Base-by-base conservation (phyloP, 2,888 invertebrate species). In the Allophyes oxyacanthae region DNA sequence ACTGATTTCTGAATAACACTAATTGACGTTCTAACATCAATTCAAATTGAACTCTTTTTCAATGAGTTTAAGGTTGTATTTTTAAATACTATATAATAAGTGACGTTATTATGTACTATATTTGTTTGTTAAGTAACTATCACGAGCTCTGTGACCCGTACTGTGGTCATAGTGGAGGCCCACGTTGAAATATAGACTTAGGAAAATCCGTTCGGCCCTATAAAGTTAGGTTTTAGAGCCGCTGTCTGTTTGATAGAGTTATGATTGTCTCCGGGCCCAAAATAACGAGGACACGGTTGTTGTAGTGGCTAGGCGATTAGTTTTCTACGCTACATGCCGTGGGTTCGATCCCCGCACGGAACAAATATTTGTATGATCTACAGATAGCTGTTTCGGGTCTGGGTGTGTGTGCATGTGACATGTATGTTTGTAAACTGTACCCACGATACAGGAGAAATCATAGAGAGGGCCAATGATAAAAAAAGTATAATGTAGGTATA, bases 121-220 rank as follows among this genome's bases (percentile, higher is more conserved):
- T 73, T 77, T 80, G 73, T 82, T 74, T 72, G 60, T 75, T 60
- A 68, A 67, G 77, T 81, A 78, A 84, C 77, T 84, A 84, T 82
- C 81, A 78, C 73, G 74, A 76, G 78, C 78, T 69, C 77, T 69
- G 75, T 86, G 84, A 86, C 85, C 81, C 75, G 68, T 80, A 80
- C 65, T 73, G 68, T 82, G 85, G 84, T 86, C 84, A 83, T 82
- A 83, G 82, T 79, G 82, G 78, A 79, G 81, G 81, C 75, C 68
- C 72, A 71, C 69, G 63, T 72, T 81, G 76, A 83, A 84, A 82
- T 85, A 85, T 84, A 77, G 78, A 75, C 62, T 58, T 71, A 60
- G 72, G 72, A 78, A 79, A 81, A 72, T 75, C 71, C 63, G 76
- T 75, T 56, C 8, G 57, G 57, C 55, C 54, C 51, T 60, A 53